Conservation (phyloP, 2,797 vertebrate genomes). For the Falco cherrug region DNA sequence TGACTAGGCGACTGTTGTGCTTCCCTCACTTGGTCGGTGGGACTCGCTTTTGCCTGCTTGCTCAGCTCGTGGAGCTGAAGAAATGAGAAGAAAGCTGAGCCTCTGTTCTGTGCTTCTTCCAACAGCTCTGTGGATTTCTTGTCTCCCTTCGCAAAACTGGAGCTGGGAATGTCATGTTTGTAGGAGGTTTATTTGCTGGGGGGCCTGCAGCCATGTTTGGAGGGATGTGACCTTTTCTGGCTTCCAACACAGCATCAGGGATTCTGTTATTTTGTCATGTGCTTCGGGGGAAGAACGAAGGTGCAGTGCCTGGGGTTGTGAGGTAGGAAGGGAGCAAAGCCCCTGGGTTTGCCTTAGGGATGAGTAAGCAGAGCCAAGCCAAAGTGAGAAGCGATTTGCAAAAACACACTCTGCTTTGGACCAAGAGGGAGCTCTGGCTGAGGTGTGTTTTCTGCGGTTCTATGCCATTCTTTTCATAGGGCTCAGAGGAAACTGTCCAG, state of each 20-base stretch:
- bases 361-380: not conserved
- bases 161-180: accelerated
- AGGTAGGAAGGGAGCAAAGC: not conserved
- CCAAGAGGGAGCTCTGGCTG: not conserved
- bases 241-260: not conserved
- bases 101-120: not conserved
- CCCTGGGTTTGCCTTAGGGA: not conserved
- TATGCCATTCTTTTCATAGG: not conserved
- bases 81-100: not conserved
- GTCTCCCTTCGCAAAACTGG: not conserved
- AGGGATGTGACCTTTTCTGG: not conserved
- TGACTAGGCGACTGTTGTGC: not conserved
- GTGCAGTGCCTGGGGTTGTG: not conserved
- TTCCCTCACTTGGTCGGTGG: not conserved
- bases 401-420: not conserved
- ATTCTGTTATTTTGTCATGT: not conserved
- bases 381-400: not conserved
- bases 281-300: not conserved
- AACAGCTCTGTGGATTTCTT: not conserved
- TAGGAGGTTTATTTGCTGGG: not conserved
- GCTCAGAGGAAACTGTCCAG: not conserved
- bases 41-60: not conserved
- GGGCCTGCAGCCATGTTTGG: not conserved
- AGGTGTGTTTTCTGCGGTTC: not conserved
- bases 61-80: not conserved